These are phyloP conservation scores for Chloebia gouldiae DNA, from an alignment of 2,113 vertebrate genomes.

Conservation along the genomic window DNA sequence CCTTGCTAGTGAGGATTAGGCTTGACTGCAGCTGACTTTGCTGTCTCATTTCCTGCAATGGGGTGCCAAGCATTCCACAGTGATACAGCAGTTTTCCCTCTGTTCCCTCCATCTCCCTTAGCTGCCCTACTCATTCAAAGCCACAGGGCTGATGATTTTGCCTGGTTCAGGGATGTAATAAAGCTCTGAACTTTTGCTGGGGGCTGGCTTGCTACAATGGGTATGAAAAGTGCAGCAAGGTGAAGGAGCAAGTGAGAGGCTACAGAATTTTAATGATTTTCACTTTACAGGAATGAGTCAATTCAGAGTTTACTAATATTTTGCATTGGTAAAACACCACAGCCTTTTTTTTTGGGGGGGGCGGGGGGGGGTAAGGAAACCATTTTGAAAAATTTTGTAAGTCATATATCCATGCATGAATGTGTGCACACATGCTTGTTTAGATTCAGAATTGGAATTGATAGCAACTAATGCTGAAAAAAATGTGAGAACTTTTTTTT, in stretches of 20 bases:
- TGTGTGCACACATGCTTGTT: background rate
- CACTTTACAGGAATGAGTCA: background rate
- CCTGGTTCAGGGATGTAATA: background rate
- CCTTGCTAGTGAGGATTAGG: background rate
- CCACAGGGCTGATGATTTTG: background rate
- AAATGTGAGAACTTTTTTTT: background rate
- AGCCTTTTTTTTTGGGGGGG: background rate
- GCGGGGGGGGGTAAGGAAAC: background rate
- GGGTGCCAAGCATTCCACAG: background rate
- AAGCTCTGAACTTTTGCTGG: background rate
- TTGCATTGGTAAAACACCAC: background rate
- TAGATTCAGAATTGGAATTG: background rate
- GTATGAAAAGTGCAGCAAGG: background rate
- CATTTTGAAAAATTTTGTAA: background rate
- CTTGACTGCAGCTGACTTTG: background rate
- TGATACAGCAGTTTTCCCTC: background rate
- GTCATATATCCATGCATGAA: fast-evolving
- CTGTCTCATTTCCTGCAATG: background rate
- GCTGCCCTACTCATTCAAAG: background rate
- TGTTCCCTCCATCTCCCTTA: background rate
- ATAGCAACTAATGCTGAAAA: background rate
- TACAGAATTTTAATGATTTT: background rate
- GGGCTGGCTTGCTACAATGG: background rate
- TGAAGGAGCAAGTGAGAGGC: background rate
- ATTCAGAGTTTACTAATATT: background rate